Evolutionary conservation across 2,113 vertebrate genomes (phyloP), one percentile per base, ranked within the genome.

Genomic region (Siniperca chuatsi): DNA sequence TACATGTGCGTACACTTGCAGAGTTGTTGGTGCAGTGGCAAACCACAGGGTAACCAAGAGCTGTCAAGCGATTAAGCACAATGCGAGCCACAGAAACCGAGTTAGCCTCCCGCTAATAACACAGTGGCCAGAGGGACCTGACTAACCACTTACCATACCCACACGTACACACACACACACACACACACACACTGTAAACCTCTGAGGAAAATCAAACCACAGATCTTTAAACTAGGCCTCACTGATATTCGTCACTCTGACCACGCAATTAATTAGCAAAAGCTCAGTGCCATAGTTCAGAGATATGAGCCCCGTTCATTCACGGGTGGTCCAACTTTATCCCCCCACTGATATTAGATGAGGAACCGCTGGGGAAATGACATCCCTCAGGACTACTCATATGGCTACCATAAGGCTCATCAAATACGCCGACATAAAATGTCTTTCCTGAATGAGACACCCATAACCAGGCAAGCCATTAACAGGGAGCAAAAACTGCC

Each of bases 331-430:
- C 91, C 79, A 0, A 9, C 75, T 88, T 86, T 54, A 60, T 68
- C 25, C 68, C 52, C 44, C 60, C 13, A 7, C 69, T 62, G 78
- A 80, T 86, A 80, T 82, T 68, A 83, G 72, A 82, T 64, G 78
- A 78, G 69, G 83, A 72, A 58, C 73, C 2, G 29, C 60, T 46
- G 68, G 50, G 89, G 78, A 90, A 85, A 85, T 81, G 75, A 85
- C 83, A 90, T 90, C 90, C 76, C 72, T 78, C 40, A 80, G 62
- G 72, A 76, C 46, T 61, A 81, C 87, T 94, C 94, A 95, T 94
- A 93, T 95, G 94, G 93, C 92, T 74, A 48, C 92, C 94, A 95
- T 93, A 93, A 94, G 91, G 86, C 81, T 87, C 90, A 93, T 94
- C 93, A 94, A 93, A 95, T 88, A 84, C 75, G 60, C 78, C 73